Base-by-base conservation (phyloP, 1,140 invertebrate species). In the Philopotamus ludificatus region DNA sequence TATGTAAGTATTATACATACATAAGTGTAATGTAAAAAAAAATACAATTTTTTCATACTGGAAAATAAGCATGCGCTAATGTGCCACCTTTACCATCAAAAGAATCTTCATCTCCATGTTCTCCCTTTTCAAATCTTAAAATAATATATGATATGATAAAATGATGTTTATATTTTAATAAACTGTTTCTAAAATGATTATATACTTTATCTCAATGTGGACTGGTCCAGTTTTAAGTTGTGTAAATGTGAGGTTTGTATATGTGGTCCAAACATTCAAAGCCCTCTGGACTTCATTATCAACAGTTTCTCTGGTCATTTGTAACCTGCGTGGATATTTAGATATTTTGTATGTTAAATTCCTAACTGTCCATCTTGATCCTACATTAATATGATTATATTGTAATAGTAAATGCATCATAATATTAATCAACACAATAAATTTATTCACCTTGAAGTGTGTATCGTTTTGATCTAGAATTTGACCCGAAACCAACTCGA, bases 81-180 rank as follows among this genome's bases (percentile, higher is more conserved):
- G 93, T 95, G 65, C 91, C 91, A 34, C 94, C 94, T 44, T 90
- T 90, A 20, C 94, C 94, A 77, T 96, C 94, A 71, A 97, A 97
- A 10, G 93, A 91, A 81, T 97, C 94, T 12, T 93, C 94, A 76
- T 97, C 94, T 1, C 93, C 94, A 74, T 97, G 94, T 75, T 95
- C 92, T 51, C 91, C 89, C 65, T 83, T 85, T 72, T 93, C 93
- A 73, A 93, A 94, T 74, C 88, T 80, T 55, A 12, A 59, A 47
- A 18, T 57, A 26, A 57, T 57, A 25, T 3, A 16, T 15, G 10
- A 47, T 8, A 28, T 20, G n/a, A 1, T 20, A 26, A 18, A 49
- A 25, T 25, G 23, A 20, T n/a, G 15, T 10, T 26, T 25, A 21
- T 23, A 1, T 25, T 2, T 25, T 25, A 21, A 26, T 2, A 25